Percentiles rank a stretch among this genome's conserved stretches.
Conservation (phyloP, 2,888 invertebrate species). For the Phymatocera aterrima region DNA sequence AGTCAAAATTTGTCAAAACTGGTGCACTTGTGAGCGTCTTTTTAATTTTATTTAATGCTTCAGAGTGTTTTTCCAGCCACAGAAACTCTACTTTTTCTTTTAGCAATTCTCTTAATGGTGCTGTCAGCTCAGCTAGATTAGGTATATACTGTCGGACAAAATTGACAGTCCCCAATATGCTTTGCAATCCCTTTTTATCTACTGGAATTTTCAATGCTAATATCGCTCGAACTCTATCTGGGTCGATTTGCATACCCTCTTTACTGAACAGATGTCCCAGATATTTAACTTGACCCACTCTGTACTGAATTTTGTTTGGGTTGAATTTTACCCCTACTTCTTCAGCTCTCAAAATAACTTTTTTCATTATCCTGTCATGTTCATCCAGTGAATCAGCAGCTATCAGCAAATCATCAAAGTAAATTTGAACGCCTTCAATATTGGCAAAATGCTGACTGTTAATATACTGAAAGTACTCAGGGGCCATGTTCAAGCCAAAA, state of each 20-base stretch:
- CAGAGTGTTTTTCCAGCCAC: slow-evolving; percentile 59
- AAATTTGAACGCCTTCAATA: slow-evolving; percentile 63
- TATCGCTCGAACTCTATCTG: slow-evolving; percentile 53
- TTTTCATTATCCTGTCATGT: slow-evolving; percentile 60
- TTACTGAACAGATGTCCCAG: slow-evolving; percentile 58
- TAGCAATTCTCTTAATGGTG: slow-evolving; percentile 61
- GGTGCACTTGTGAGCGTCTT: not conserved
- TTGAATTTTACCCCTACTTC: slow-evolving; percentile 53
- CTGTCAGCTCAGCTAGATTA: slow-evolving; percentile 60
- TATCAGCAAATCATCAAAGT: slow-evolving; percentile 68
- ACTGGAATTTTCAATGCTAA: slow-evolving; percentile 52
- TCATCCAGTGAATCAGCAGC: slow-evolving; percentile 58
- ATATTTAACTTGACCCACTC: slow-evolving; percentile 49
- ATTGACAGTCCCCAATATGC: slow-evolving; percentile 65
- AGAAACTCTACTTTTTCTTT: slow-evolving; percentile 57
- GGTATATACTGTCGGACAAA: slow-evolving; percentile 55
- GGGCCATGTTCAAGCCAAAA: slow-evolving; percentile 71
- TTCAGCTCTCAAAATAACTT: slow-evolving; percentile 41
- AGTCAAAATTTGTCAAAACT: slow-evolving; percentile 61
- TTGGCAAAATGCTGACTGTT: slow-evolving; percentile 60
- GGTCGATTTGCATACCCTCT: slow-evolving; percentile 53
- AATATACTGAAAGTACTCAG: slow-evolving; percentile 71
- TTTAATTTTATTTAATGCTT: slow-evolving; percentile 59
- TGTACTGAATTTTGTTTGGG: slow-evolving; percentile 50
- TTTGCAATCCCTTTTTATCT: slow-evolving; percentile 55